Evolutionary conservation across 2,888 invertebrate species (phyloP).

Genomic region (Germaria angustata): DNA sequence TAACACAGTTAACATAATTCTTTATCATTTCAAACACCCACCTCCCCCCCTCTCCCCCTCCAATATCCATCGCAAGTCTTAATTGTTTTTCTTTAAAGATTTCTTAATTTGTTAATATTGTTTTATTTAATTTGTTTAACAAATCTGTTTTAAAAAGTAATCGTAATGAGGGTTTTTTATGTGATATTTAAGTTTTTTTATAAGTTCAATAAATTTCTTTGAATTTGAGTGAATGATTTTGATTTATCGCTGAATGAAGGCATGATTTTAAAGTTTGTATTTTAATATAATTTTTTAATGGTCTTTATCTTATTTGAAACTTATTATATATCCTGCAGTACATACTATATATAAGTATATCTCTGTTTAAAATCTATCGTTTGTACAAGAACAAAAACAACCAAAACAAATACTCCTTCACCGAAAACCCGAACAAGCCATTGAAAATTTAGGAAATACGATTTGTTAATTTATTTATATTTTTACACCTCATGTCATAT

Average conservation of each 20-base stretch:
- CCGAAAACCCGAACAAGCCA: not conserved
- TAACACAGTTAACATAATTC: not conserved
- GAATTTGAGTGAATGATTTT: slow-evolving; percentile 55
- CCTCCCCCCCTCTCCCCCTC: not conserved
- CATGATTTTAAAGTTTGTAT: slow-evolving; percentile 65
- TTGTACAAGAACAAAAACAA: not conserved
- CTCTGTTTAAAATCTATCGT: slow-evolving; percentile 6
- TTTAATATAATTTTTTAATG: slow-evolving; percentile 29
- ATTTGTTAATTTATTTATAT: not conserved
- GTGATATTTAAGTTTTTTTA: slow-evolving; percentile 65
- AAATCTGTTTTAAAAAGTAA: slow-evolving; percentile 41
- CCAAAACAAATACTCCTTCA: not conserved
- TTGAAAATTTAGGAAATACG: not conserved
- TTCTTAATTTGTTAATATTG: slow-evolving; percentile 55
- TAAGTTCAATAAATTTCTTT: slow-evolving; percentile 53
- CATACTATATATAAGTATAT: not conserved
- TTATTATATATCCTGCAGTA: not conserved
- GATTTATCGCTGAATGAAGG: slow-evolving; percentile 36
- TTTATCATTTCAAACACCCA: not conserved
- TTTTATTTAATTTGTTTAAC: slow-evolving; percentile 63
- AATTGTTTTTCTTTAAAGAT: slow-evolving; percentile 52
- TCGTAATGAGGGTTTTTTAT: slow-evolving; percentile 54
- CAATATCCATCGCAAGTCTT: slow-evolving; percentile 11
- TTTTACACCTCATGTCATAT: slow-evolving; percentile 44
- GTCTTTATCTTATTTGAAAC: not conserved